Base-by-base conservation (phyloP, 2,113 vertebrate genomes). In the Oenanthe oenanthe region DNA sequence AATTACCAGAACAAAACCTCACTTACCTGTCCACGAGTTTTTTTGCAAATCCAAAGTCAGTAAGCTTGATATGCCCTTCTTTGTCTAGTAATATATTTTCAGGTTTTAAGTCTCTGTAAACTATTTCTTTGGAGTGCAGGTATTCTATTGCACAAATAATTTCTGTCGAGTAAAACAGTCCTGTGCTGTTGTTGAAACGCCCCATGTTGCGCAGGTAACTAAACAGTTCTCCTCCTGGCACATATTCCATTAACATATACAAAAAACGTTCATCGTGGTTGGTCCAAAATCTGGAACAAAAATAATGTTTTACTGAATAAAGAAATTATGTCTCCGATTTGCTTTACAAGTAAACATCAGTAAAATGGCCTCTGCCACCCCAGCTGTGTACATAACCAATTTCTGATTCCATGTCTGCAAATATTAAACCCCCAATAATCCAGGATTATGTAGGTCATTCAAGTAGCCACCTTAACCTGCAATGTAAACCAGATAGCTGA, bases 31-130 rank as follows among this genome's bases (percentile, higher is more conserved):
- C 99, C 4, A 98, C 98, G 21, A 99, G 98, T 81, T 99, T 99
- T 97, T 99, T 99, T 25, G 99, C 99, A 54, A 99, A 99, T 96
- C 99, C 99, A 31, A 99, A 99, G 97, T 99, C 99, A 1, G 99
- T 99, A 67, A 99, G 98, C 73, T 99, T 99, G 97, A 99, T 98
- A 97, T 99, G 99, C 19, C 99, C 99, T 75, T 99, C 98, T 26
- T 98, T 97, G 96, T 99, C 99, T 97, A 99, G 97, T 93, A 99
- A 98, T 92, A 99, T 99, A 97, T 99, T 99, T 98, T 99, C 99
- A 2, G 99, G 99, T 96, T 99, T 99, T 92, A 99, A 98, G 97
- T 99, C 99, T 66, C 99, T 98, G 98, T 99, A 99, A 79, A 99
- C 99, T 19, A 99, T 98, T 77, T 98, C 98, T 97, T 98, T 98